Percentiles rank a stretch among this genome's conserved stretches.
These are phyloP conservation scores for Microctonus hyperodae DNA, from an alignment of 2,888 invertebrate species.

Conservation along the genomic window DNA sequence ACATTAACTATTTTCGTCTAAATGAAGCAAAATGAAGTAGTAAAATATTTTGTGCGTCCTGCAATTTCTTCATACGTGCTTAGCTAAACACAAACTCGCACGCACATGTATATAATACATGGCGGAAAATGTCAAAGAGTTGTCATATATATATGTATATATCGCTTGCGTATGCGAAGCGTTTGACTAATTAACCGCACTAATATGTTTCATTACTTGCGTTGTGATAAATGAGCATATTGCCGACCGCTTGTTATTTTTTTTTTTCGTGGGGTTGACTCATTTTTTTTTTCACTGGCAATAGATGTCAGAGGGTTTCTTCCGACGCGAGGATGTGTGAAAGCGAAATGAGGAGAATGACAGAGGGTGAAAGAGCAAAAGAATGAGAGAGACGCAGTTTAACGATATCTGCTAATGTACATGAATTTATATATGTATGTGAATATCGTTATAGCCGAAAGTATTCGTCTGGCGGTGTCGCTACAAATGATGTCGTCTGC, in stretches of 20 bases:
- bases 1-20: no score
- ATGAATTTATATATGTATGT: conserved; percentile 8
- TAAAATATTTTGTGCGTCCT: no score
- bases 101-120: neutral
- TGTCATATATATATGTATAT: conserved; percentile 6
- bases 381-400: neutral
- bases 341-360: neutral
- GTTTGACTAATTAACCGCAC: conserved; percentile 43
- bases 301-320: conserved; percentile 21
- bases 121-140: conserved; percentile 20
- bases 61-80: no score
- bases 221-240: conserved; percentile 38
- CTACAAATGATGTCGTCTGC: conserved; percentile 25
- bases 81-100: no score
- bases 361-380: neutral
- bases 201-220: conserved; percentile 40
- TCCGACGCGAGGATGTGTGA: neutral
- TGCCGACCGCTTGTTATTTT: conserved; percentile 21
- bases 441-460: conserved; percentile 10
- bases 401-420: conserved; percentile 25
- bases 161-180: conserved; percentile 25
- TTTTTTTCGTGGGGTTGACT: conserved; percentile 1
- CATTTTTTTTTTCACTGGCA: neutral
- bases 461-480: conserved; percentile 4
- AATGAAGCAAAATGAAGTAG: no score